These are phyloP conservation scores for Zosterops borbonicus DNA, from an alignment of 2,113 vertebrate species.

Conservation along the genomic window DNA sequence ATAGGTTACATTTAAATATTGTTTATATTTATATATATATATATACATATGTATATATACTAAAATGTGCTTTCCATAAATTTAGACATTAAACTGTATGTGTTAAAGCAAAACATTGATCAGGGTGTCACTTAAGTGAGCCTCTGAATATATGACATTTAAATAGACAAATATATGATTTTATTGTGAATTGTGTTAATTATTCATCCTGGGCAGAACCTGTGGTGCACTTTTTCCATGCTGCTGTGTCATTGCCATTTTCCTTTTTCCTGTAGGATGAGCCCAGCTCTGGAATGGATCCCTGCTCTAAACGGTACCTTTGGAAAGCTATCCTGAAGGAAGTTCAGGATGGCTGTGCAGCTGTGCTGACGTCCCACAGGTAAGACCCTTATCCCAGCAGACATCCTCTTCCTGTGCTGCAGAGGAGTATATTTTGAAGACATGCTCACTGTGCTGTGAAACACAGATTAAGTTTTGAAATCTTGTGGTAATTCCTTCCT, in stretches of 20 bases:
- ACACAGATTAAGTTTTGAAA: rapidly evolving
- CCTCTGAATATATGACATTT: background rate
- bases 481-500: background rate
- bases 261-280: slow-evolving; percentile 64
- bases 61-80: background rate
- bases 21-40: background rate
- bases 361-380: slow-evolving; percentile 77
- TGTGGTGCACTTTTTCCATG: background rate
- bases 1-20: background rate
- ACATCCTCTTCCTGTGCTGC: background rate
- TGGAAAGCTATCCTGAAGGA: slow-evolving; percentile 70
- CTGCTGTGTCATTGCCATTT: background rate
- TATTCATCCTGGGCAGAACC: background rate
- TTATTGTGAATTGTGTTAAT: background rate
- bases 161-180: background rate
- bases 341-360: slow-evolving; percentile 69
- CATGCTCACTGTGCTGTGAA: background rate
- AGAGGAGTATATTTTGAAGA: background rate
- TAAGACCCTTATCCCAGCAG: background rate
- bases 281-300: slow-evolving; percentile 80
- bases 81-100: background rate
- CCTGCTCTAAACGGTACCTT: slow-evolving; percentile 72
- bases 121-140: background rate
- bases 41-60: background rate
- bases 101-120: background rate